Conservation (phyloP, 2,113 vertebrate species). For the Uropsilus gracilis region DNA sequence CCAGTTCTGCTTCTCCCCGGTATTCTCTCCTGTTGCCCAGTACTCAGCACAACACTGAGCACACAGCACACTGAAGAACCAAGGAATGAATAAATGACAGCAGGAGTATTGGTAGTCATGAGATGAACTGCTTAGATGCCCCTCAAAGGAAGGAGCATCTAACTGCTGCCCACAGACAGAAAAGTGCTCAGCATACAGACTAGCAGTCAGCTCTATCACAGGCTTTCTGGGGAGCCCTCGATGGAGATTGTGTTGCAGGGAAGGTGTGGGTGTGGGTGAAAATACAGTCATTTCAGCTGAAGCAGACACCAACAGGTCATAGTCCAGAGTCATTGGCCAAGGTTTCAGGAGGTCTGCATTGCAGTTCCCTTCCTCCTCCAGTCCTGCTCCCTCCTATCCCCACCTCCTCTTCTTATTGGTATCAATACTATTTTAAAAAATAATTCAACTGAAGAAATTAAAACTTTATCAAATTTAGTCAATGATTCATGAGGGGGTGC, state of each 20-base stretch:
- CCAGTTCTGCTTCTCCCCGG: not conserved
- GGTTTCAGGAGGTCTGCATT: not conserved
- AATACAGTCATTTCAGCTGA: not conserved
- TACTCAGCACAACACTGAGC: not conserved
- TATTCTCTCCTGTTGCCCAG: not conserved
- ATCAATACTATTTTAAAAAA: not conserved
- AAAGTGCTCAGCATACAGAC: not conserved
- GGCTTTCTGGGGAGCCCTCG: not conserved
- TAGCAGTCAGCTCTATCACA: not conserved
- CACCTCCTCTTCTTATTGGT: not conserved
- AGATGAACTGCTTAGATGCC: not conserved
- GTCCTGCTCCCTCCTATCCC: not conserved
- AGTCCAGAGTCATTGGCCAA: not conserved
- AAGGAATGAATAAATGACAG: not conserved
- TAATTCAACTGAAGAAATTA: not conserved
- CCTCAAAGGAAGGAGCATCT: not conserved
- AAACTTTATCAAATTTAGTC: not conserved
- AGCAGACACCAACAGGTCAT: no score
- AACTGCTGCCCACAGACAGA: not conserved
- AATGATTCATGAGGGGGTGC: not conserved
- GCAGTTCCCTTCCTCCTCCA: not conserved
- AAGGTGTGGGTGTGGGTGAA: no score
- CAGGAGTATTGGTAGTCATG: not conserved
- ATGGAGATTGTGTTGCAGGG: not conserved
- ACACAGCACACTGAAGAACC: not conserved